Evolutionary conservation across 2,888 invertebrate species (phyloP).

Genomic region (Geophilus truncorum): DNA sequence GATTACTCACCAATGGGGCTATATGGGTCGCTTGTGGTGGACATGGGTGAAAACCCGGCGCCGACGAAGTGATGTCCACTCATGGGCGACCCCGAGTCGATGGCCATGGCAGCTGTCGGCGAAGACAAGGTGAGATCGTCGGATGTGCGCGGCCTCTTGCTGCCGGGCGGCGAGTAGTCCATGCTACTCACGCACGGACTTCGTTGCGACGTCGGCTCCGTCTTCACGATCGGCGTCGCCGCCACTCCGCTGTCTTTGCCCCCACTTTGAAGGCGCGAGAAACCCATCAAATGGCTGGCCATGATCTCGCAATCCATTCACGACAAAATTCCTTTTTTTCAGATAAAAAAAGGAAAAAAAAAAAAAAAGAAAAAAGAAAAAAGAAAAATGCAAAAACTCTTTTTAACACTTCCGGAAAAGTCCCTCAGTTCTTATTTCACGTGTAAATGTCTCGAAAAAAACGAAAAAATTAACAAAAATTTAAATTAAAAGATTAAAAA

Average conservation of each 20-base stretch:
- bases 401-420: too few species aligned
- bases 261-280: background rate
- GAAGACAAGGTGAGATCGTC: background rate
- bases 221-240: conserved; percentile 22
- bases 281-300: conserved; percentile 22
- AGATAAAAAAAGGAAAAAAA: too few species aligned
- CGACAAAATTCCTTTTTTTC: too few species aligned
- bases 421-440: too few species aligned
- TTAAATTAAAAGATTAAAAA: too few species aligned
- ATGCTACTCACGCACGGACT: conserved; percentile 30
- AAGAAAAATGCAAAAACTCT: too few species aligned
- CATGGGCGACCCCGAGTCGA: conserved; percentile 12
- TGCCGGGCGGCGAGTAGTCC: conserved; percentile 14
- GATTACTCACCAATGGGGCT: conserved; percentile 31
- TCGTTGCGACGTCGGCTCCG: conserved; percentile 28
- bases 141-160: background rate
- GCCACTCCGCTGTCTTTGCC: conserved; percentile 4
- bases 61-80: conserved; percentile 14
- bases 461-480: too few species aligned
- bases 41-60: conserved; percentile 31
- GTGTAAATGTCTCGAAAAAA: too few species aligned
- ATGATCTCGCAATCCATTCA: background rate
- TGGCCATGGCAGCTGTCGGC: background rate
- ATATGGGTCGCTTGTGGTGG: conserved; percentile 32
- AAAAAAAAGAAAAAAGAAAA: too few species aligned